phyloP scores from a whole-genome alignment of 1,140 invertebrate genomes.

The Bombus vancouverensis region DNA sequence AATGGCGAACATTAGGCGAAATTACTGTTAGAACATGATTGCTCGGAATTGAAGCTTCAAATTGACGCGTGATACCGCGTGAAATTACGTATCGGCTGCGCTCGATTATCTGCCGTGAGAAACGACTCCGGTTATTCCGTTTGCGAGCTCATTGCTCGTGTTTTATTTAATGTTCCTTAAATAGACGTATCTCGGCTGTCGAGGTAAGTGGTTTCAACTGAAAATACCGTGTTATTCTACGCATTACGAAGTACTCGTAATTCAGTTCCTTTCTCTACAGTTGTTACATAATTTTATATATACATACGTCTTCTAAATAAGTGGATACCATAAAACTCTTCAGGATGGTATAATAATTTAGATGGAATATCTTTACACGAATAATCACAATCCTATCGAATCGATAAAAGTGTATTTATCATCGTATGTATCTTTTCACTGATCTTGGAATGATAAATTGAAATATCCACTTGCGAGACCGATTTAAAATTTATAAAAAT shows the following conservation, averaged over 20 bases:
- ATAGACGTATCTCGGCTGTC: background rate
- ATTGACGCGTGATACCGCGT: constrained; percentile 38
- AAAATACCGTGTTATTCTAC: background rate
- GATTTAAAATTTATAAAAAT: too few relatives aligned
- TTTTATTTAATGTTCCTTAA: constrained; percentile 10
- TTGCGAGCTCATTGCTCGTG: background rate
- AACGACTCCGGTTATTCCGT: background rate
- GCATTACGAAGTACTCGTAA: background rate
- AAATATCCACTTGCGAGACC: too few relatives aligned
- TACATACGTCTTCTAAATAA: background rate
- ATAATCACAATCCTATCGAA: too few relatives aligned
- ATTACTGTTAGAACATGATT: constrained; percentile 32
- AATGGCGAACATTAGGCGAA: constrained; percentile 37
- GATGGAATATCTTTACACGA: background rate
- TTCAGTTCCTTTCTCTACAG: background rate
- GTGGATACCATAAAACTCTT: background rate
- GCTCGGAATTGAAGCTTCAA: constrained; percentile 33
- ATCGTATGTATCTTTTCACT: too few relatives aligned
- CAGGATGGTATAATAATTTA: background rate
- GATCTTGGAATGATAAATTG: too few relatives aligned
- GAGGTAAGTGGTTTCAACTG: background rate
- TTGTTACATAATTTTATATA: background rate
- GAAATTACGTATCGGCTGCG: constrained; percentile 22
- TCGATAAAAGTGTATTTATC: too few relatives aligned
- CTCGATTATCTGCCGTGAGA: constrained; percentile 12